These are phyloP conservation scores for Caracal caracal DNA, from an alignment of 2,113 vertebrate species.

Conservation along the genomic window DNA sequence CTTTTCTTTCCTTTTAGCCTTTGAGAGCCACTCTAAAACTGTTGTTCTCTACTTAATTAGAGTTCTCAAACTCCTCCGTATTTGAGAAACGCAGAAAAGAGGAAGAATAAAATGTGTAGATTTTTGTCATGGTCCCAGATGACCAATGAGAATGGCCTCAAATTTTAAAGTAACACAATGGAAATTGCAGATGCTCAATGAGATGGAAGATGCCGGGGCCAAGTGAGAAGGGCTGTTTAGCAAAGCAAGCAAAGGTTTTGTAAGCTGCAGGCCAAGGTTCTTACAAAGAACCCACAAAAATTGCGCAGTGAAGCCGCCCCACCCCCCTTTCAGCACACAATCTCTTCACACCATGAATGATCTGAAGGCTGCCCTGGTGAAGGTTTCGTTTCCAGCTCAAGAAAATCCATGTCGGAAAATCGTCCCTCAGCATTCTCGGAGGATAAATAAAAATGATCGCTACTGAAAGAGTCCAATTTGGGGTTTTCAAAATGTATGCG, in stretches of 20 bases:
- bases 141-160: conserved; percentile 43
- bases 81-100: conserved; percentile 60
- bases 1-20: conserved; percentile 57
- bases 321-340: background rate
- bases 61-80: conserved; percentile 46
- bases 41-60: conserved; percentile 58
- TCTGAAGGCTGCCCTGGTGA: conserved; percentile 42
- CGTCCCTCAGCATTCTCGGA: conserved; percentile 30
- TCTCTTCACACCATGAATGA: conserved; percentile 45
- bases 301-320: background rate
- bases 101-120: conserved; percentile 29
- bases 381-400: conserved; percentile 50
- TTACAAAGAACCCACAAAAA: conserved; percentile 62
- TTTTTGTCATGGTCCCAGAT: conserved; percentile 48
- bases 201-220: background rate
- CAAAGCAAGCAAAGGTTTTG: conserved; percentile 62
- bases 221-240: conserved; percentile 58
- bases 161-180: conserved; percentile 58
- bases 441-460: conserved; percentile 33
- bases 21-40: conserved; percentile 66
- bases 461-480: conserved; percentile 19
- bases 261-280: conserved; percentile 61
- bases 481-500: conserved; percentile 27
- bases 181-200: conserved; percentile 40
- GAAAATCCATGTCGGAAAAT: conserved; percentile 68